Conservation (phyloP, 2,797 vertebrate genomes). For the Columba guinea region DNA sequence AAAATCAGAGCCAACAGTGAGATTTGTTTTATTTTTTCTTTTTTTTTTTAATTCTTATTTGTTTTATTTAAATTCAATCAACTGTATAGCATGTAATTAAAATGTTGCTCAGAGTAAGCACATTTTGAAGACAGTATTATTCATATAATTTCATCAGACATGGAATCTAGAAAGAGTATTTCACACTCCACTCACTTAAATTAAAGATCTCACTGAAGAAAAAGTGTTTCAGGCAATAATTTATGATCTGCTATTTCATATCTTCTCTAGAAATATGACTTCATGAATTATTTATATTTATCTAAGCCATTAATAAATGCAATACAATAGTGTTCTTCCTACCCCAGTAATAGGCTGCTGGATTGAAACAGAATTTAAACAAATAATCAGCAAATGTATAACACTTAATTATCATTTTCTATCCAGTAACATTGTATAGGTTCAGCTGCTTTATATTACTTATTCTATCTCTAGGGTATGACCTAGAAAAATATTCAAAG, state of each 20-base stretch:
- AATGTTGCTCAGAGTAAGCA: neutral
- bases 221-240: constrained; percentile 21
- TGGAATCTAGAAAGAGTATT: constrained; percentile 4
- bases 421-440: neutral
- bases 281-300: constrained; percentile 63
- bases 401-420: neutral
- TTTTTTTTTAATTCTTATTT: too few relatives aligned
- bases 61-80: neutral
- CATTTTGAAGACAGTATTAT: neutral
- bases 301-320: constrained; percentile 43
- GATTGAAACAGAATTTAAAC: constrained; percentile 1
- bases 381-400: neutral
- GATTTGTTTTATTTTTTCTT: neutral
- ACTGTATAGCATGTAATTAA: neutral
- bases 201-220: constrained; percentile 17
- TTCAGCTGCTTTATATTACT: neutral
- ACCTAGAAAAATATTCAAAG: neutral
- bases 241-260: constrained; percentile 45
- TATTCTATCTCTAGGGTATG: neutral
- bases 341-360: neutral
- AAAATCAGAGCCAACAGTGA: neutral
- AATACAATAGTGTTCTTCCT: neutral
- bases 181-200: constrained; percentile 28
- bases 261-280: constrained; percentile 31
- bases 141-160: neutral